Conservation (phyloP, 2,113 vertebrate species). For the Heptranchias perlo region DNA sequence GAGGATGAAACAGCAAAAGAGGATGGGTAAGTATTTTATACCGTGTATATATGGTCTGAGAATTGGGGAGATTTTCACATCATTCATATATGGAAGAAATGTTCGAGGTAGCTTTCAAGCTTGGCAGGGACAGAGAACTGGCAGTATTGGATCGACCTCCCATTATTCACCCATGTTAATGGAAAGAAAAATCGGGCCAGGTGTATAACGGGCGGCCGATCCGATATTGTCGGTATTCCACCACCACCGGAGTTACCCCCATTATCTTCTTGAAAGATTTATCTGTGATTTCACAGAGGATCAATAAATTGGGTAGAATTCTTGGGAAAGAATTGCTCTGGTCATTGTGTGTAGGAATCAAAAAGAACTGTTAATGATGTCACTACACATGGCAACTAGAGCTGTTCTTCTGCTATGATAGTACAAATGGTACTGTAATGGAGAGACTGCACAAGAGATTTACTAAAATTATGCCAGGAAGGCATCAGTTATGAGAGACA, state of each 20-base stretch:
- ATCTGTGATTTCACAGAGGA: neutral
- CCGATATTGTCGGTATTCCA: neutral
- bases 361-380: neutral
- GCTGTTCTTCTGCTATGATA: neutral
- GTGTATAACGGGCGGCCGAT: neutral
- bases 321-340: neutral
- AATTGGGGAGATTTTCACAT: neutral
- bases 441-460: neutral
- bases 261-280: neutral
- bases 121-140: neutral
- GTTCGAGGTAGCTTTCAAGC: neutral
- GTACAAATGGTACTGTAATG: neutral
- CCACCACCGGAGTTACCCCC: neutral
- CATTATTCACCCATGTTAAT: neutral
- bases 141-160: neutral
- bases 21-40: conserved; percentile 32
- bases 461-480: neutral
- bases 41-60: neutral
- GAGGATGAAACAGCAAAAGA: conserved; percentile 38
- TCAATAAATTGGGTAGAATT: neutral
- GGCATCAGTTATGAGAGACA: neutral
- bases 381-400: neutral
- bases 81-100: neutral
- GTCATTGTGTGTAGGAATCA: neutral
- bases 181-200: neutral